phyloP scores from a whole-genome alignment of 2,113 vertebrate genomes.

The Camelus bactrianus region DNA sequence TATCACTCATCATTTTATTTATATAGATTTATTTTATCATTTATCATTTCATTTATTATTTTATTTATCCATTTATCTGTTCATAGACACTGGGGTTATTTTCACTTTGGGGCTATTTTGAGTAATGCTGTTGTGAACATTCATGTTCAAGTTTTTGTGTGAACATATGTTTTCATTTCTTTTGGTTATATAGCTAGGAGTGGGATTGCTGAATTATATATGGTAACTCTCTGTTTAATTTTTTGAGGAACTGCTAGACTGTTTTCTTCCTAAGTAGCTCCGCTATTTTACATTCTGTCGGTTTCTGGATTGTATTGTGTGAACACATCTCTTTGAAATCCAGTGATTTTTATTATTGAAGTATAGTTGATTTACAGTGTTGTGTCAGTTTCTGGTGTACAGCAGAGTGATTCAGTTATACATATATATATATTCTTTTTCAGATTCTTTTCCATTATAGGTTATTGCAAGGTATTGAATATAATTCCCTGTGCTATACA shows the following conservation, averaged over 20 bases:
- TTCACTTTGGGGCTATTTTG: not conserved
- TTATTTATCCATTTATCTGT: not conserved
- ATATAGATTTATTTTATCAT: not conserved
- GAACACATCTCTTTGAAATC: not conserved
- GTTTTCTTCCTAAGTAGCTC: not conserved
- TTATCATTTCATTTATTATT: slow-evolving; percentile 10
- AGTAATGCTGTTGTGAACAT: not conserved
- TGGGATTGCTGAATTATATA: not conserved
- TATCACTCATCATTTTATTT: slow-evolving; percentile 20
- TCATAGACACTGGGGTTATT: not conserved
- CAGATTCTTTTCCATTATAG: too few species aligned
- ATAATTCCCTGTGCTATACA: too few species aligned
- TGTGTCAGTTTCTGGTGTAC: too few species aligned
- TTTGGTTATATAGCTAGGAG: not conserved
- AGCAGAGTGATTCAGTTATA: too few species aligned
- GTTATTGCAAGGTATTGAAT: too few species aligned
- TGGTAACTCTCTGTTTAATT: not conserved
- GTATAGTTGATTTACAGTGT: too few species aligned
- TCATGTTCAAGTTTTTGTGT: not conserved
- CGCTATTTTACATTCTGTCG: not conserved
- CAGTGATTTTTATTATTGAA: not conserved
- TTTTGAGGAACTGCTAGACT: not conserved
- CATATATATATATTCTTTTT: too few species aligned
- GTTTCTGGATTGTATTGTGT: slow-evolving; percentile 46
- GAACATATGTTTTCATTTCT: slow-evolving; percentile 18